These are phyloP conservation scores for Montipora capricornis DNA, from an alignment of 64 coral and sea anemone species.

Conservation along the genomic window DNA sequence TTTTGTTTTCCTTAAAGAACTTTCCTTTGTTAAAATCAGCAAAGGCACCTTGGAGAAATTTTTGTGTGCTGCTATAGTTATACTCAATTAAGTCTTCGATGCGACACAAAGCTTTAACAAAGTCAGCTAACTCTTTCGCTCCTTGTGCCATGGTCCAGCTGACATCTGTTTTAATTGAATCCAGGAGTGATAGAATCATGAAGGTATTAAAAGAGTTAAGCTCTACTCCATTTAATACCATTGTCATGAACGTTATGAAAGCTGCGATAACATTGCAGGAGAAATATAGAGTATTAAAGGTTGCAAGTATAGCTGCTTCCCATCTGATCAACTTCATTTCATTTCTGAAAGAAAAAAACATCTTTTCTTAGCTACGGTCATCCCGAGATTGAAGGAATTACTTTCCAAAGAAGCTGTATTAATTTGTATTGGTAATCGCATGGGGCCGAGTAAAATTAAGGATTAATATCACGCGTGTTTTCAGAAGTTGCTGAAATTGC, in stretches of 20 bases:
- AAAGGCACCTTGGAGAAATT: background rate
- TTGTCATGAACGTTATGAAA: slow-evolving; percentile 59
- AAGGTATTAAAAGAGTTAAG: slow-evolving; percentile 60
- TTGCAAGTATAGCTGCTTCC: slow-evolving; percentile 68
- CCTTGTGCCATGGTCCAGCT: slow-evolving; percentile 21
- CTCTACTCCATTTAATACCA: slow-evolving; percentile 49
- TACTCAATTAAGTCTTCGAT: slow-evolving; percentile 37
- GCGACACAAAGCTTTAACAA: slow-evolving; percentile 9
- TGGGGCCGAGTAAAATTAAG: no score
- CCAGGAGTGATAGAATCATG: background rate
- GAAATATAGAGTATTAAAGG: slow-evolving; percentile 59
- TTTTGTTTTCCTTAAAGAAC: background rate
- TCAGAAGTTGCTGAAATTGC: no score
- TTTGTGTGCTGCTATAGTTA: background rate
- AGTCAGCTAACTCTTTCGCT: slow-evolving; percentile 23
- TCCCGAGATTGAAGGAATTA: no score
- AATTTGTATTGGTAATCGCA: no score
- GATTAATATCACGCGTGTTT: no score
- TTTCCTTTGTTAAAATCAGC: background rate
- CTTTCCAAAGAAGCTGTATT: no score
- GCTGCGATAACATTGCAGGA: slow-evolving; percentile 67
- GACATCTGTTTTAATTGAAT: slow-evolving; percentile 54
- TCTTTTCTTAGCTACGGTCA: no score
- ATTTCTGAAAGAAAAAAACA: slow-evolving; percentile 27
- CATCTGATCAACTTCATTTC: slow-evolving; percentile 62